Percentiles rank a stretch among this genome's conserved stretches.
Conservation (phyloP, 2,888 invertebrate species). For the Girardia tigrina region DNA sequence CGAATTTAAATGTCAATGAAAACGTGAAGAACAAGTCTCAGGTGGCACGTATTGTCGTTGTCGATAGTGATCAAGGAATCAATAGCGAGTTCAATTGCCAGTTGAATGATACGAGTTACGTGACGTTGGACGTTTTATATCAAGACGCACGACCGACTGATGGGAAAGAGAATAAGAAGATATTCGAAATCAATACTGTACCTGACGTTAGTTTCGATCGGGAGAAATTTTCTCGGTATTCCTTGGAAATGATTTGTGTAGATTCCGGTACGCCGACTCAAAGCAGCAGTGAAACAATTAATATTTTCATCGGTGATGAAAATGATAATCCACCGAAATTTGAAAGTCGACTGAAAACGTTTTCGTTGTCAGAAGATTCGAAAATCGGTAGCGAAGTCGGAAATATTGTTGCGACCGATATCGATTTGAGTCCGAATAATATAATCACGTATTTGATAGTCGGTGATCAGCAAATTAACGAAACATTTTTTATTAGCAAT, state of each 20-base stretch:
- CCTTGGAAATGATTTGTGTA: not conserved
- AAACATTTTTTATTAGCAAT: not conserved
- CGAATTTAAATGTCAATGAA: not conserved
- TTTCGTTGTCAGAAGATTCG: not conserved
- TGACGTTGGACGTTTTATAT: not conserved
- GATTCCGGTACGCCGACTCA: not conserved
- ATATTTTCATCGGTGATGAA: not conserved
- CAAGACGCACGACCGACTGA: not conserved
- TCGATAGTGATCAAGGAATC: constrained; percentile 24
- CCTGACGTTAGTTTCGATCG: not conserved
- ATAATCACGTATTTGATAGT: not conserved
- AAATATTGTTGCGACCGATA: not conserved
- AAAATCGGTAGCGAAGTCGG: not conserved
- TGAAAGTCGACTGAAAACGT: not conserved
- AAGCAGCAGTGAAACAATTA: not conserved
- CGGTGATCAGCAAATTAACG: not conserved
- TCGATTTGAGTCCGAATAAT: not conserved
- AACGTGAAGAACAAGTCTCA: not conserved
- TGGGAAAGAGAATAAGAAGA: not conserved
- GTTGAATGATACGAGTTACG: constrained; percentile 13
- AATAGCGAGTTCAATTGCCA: constrained; percentile 31
- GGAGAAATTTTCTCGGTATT: not conserved
- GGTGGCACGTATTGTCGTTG: not conserved
- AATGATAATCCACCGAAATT: not conserved
- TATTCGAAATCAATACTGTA: not conserved